Base-by-base conservation (phyloP, 2,797 vertebrate species). In the Coendou prehensilis region DNA sequence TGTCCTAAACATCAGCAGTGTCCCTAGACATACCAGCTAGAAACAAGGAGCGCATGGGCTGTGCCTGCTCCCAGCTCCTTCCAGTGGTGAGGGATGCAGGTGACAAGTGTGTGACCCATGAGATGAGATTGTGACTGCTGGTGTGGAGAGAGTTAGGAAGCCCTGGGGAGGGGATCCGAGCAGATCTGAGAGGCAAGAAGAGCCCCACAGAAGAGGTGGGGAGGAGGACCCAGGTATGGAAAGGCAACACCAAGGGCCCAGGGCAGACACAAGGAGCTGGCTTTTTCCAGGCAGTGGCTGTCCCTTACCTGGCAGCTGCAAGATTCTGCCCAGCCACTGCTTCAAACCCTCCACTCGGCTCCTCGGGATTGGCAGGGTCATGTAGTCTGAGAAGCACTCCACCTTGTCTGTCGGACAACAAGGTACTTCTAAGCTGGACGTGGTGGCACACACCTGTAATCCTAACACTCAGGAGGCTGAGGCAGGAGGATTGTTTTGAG, bases 311-410 rank as follows among this genome's bases (percentile, higher is more conserved):
- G 97, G 98, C 73, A 98, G 98, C 45, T 37, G 69, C 88, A 98
- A 94, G 1, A 78, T 93, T 94, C 89, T 95, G n/a, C 97, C 98
- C 92, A 98, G 97, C 98, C 97, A 97, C 1, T 96, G 64, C 73
- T 89, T 96, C 67, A 98, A 80, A 0, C 98, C 98, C 61, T 98
- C 98, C 0, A 30, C 20, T 0, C 92, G 98, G 23, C 75, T 97
- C 89, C 95, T 94, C 9, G 98, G 98, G 18, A 99, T 90, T 97
- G 96, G 97, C 17, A 98, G 97, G 71, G 98, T 98, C 98, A 98
- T 97, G 87, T 98, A 98, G 87, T 98, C 98, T 30, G 98, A 98
- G 93, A 98, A 99, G 95, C 98, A 98, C 41, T 98, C 8, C 0
- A 98, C 97, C 41, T 91, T 30, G 18, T 96, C 97, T 71, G 98